These are phyloP conservation scores for Arothron firmamentum DNA, from an alignment of 2,113 vertebrate genomes.

Conservation along the genomic window DNA sequence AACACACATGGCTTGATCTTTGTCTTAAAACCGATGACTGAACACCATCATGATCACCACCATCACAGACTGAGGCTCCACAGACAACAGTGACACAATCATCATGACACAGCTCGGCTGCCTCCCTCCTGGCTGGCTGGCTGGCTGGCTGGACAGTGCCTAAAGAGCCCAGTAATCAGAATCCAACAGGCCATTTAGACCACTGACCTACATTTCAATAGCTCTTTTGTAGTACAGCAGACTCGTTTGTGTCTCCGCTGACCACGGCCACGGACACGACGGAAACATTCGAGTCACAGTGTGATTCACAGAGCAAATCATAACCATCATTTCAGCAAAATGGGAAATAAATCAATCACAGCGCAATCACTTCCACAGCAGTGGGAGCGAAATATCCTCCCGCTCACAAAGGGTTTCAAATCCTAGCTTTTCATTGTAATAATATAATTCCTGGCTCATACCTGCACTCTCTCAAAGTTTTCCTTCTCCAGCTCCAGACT, in stretches of 20 bases:
- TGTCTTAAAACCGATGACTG: not conserved
- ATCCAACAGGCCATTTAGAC: conserved; percentile 54
- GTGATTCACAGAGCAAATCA: not conserved
- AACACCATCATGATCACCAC: not conserved
- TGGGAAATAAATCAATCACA: no score
- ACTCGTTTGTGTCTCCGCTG: conserved; percentile 34
- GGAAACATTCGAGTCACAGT: not conserved
- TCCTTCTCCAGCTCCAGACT: conserved; percentile 83
- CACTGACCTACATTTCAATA: conserved; percentile 63
- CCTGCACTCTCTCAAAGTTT: conserved; percentile 86
- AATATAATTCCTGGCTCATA: conserved; percentile 43
- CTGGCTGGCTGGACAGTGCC: conserved; percentile 18
- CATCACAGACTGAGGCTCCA: not conserved
- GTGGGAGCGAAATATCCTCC: not conserved
- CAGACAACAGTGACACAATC: not conserved
- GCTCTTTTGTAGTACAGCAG: conserved; percentile 51
- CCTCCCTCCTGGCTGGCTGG: conserved; percentile 6
- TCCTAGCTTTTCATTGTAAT: no score
- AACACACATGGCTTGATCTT: not conserved
- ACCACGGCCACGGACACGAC: conserved; percentile 10
- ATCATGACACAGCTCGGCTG: conserved; percentile 5
- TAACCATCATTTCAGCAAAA: not conserved
- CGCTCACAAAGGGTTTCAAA: not conserved
- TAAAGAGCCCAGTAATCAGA: conserved; percentile 44
- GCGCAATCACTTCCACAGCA: not conserved